A percentile compares a stretch with the other conserved stretches of the same genome.
Conservation (phyloP, 2,888 invertebrate genomes). For the Neoitamus cyanurus region DNA sequence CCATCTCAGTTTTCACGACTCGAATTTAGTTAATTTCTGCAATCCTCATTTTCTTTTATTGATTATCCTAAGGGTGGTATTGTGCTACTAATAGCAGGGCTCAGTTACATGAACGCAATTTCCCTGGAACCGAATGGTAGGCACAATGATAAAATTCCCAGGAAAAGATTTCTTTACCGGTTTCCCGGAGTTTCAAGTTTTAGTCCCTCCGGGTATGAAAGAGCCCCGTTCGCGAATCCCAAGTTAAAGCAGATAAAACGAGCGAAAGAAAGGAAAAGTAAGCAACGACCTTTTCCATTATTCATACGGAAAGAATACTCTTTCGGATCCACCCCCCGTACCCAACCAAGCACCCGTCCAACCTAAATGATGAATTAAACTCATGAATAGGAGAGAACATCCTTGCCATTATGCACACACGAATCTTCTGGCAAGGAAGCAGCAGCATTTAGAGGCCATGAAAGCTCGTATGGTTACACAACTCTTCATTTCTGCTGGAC, state of each 20-base stretch:
- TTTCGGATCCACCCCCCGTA: neutral
- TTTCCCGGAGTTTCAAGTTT: neutral
- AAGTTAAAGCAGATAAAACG: neutral
- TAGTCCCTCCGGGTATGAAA: neutral
- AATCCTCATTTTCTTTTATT: neutral
- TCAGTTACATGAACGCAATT: neutral
- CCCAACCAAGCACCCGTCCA: neutral
- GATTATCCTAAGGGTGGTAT: neutral
- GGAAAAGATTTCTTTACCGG: neutral
- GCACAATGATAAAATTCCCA: neutral
- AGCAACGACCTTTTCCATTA: neutral
- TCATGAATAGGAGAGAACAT: slow-evolving; percentile 21
- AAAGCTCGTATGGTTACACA: neutral
- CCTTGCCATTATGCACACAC: slow-evolving; percentile 6
- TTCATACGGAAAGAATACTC: neutral
- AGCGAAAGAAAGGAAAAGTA: neutral
- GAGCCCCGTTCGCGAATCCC: neutral
- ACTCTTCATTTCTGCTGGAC: neutral
- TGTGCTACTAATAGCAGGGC: neutral
- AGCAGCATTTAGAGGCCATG: neutral
- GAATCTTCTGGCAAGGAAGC: slow-evolving; percentile 1
- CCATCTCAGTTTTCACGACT: neutral
- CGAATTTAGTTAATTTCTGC: neutral
- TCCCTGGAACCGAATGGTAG: neutral
- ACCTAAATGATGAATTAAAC: slow-evolving; percentile 22